These are phyloP conservation scores for Nephrotoma guestfalica DNA, from an alignment of 2,888 invertebrate genomes.

Conservation along the genomic window DNA sequence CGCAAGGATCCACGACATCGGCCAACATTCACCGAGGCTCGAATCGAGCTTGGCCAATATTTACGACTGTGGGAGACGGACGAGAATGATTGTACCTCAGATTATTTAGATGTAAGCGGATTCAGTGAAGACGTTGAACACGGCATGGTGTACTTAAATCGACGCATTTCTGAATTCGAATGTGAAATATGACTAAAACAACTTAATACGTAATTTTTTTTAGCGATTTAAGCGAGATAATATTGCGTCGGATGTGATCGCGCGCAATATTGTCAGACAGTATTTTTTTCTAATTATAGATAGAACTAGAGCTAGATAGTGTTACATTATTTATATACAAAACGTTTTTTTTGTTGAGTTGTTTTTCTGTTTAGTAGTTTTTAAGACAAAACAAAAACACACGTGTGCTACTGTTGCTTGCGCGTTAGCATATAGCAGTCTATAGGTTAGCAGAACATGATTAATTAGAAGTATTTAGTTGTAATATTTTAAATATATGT, in stretches of 20 bases:
- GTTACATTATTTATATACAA: background rate
- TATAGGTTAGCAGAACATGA: background rate
- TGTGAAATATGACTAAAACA: slow-evolving; percentile 38
- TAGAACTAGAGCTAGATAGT: background rate
- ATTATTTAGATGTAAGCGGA: slow-evolving; percentile 33
- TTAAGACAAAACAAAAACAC: background rate
- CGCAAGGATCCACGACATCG: slow-evolving; percentile 56
- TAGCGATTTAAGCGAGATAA: background rate
- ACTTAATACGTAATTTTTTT: background rate
- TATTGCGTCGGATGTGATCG: background rate
- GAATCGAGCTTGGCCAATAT: slow-evolving; percentile 29
- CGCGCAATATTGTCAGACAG: background rate
- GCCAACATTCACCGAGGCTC: slow-evolving; percentile 51
- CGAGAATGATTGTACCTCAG: slow-evolving; percentile 25
- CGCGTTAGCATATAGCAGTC: background rate
- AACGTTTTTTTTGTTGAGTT: background rate
- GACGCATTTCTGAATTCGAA: slow-evolving; percentile 46
- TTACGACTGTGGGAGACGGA: slow-evolving; percentile 32
- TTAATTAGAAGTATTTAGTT: background rate
- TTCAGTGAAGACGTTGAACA: slow-evolving; percentile 33
- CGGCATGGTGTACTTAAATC: slow-evolving; percentile 32
- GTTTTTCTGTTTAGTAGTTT: background rate
- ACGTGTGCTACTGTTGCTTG: background rate
- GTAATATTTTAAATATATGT: background rate
- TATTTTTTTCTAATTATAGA: background rate